phyloP scores from a whole-genome alignment of 2,888 invertebrate genomes.

The Neoitamus cyanurus region DNA sequence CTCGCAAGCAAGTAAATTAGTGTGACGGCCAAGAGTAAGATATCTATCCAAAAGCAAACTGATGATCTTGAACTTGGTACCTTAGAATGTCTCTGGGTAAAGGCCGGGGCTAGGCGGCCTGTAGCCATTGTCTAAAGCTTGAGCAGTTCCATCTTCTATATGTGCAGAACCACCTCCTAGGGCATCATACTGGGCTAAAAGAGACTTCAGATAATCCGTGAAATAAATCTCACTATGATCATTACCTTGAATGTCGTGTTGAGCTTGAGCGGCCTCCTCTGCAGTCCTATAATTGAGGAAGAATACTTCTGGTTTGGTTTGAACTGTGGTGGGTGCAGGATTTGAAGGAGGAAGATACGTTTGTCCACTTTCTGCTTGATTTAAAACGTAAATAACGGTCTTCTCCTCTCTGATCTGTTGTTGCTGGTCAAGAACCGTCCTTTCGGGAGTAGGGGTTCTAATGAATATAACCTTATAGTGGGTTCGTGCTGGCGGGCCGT shows the following conservation, averaged over 20 bases:
- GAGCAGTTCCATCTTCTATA: neutral
- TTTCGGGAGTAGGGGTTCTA: constrained; percentile 2
- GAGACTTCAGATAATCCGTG: neutral
- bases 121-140: neutral
- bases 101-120: neutral
- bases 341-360: constrained; percentile 28
- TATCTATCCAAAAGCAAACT: neutral
- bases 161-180: neutral
- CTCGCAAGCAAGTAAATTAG: neutral
- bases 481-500: neutral
- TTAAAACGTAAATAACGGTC: constrained; percentile 45
- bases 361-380: neutral
- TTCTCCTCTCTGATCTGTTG: constrained; percentile 41
- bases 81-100: neutral
- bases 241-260: constrained; percentile 51
- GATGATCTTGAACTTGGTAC: neutral
- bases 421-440: neutral
- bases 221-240: neutral
- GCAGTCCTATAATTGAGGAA: constrained; percentile 49
- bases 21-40: neutral
- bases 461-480: constrained; percentile 41
- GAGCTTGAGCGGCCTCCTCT: constrained; percentile 49
- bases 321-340: constrained; percentile 33
- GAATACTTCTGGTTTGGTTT: constrained; percentile 48
- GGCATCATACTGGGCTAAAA: constrained; percentile 19